Evolutionary conservation across 2,797 vertebrate genomes (phyloP), one percentile per base, ranked within the genome.

Genomic region (Hypotaenidia okinawae): DNA sequence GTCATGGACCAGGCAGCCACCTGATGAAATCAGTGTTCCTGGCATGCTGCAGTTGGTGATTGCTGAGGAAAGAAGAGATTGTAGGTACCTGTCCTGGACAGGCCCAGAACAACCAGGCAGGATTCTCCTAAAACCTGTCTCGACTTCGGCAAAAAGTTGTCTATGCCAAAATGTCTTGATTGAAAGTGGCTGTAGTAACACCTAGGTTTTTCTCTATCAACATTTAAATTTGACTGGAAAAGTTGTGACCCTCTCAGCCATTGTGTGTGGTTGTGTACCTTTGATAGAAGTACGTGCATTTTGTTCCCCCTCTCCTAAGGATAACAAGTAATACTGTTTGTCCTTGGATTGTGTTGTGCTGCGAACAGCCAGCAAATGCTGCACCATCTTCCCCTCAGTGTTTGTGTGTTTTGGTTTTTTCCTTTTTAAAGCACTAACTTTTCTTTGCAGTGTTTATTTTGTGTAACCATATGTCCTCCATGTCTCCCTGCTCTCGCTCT

Each of bases 401-500:
- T 49, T 49, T 49, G 47, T 22, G 47, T 49, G 47, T 21, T 47
- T 47, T 47, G 21, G 10, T 23, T 49, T 49, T 30, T 30, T 54
- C 10, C 18, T 55, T 49, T 66, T 89, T 93, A 25, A 30, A 83
- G 47, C 28, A 35, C 69, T 78, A 59, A 86, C n/a, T 69, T 88
- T 86, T 77, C 67, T 78, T 89, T 93, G 43, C 57, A 32, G 0
- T 45, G n/a, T 61, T 62, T 2, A 16, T 83, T 90, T 77, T 86
- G 25, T 79, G 70, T 89, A 91, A 87, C 76, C 59, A 12, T 51
- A 43, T 94, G 49, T 84, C 75, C 67, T 94, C 76, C 61, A 21
- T 91, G 49, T 78, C 78, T 94, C 92, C 43, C 70, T 94, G 43
- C 76, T 94, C 61, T 95, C 84, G 43, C 64, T 95, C 18, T 97